Evolutionary conservation across 2,113 vertebrate species (phyloP).

Genomic region (Grus americana): DNA sequence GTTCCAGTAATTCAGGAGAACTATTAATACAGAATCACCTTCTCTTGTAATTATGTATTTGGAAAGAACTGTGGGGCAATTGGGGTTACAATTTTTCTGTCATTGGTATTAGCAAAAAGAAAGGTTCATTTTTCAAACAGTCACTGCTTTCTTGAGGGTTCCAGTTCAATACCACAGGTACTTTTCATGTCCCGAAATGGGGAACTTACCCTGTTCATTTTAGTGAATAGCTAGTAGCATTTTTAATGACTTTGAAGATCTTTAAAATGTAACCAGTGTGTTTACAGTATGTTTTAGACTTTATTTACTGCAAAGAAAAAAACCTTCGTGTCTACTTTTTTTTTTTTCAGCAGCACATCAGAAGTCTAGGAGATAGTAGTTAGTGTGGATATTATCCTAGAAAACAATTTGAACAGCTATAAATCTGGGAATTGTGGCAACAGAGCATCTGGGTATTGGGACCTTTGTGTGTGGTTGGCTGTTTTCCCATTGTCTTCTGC

Average conservation of each 20-base stretch:
- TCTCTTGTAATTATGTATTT: neutral
- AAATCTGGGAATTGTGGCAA: neutral
- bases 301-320: neutral
- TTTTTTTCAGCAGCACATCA: slow-evolving; percentile 10
- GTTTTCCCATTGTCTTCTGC: neutral
- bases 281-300: neutral
- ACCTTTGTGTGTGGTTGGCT: neutral
- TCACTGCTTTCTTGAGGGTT: slow-evolving; percentile 17
- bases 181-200: neutral
- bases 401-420: neutral
- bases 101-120: neutral
- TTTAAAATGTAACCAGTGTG: neutral
- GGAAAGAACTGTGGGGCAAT: neutral
- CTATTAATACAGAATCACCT: neutral
- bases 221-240: neutral
- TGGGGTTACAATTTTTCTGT: neutral
- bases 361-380: neutral
- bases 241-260: neutral
- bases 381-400: neutral
- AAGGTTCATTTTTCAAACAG: neutral
- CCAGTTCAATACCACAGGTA: slow-evolving; percentile 15
- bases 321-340: neutral
- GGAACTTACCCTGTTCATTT: neutral
- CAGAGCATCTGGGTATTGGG: neutral
- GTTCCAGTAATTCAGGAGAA: neutral